A percentile compares a stretch with the other conserved stretches of the same genome.
phyloP scores from a whole-genome alignment of 2,888 invertebrate species.

The Agyllia agylla region DNA sequence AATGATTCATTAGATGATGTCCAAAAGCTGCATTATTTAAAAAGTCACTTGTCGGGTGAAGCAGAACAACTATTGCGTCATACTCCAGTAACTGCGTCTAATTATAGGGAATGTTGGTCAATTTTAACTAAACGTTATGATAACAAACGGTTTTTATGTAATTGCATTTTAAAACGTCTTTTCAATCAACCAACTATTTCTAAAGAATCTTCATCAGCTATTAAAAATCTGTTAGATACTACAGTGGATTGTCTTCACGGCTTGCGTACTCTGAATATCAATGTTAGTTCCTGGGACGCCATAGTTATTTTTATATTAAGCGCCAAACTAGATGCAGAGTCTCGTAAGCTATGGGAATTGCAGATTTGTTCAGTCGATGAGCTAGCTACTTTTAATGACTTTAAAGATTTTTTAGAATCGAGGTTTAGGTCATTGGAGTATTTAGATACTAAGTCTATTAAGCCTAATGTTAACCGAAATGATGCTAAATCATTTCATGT shows the following conservation, averaged over 20 bases:
- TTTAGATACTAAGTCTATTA: slow-evolving; percentile 23
- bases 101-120: slow-evolving; percentile 53
- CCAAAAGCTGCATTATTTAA: slow-evolving; percentile 58
- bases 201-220: slow-evolving; percentile 23
- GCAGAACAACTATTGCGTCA: slow-evolving; percentile 71
- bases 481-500: slow-evolving; percentile 17
- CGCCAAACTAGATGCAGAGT: slow-evolving; percentile 50
- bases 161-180: slow-evolving; percentile 48
- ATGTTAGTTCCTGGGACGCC: slow-evolving; percentile 58
- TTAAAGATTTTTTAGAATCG: slow-evolving; percentile 36
- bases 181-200: slow-evolving; percentile 21
- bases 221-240: slow-evolving; percentile 59
- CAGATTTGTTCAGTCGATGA: not conserved
- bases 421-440: slow-evolving; percentile 30
- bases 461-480: not conserved
- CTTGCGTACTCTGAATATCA: slow-evolving; percentile 20
- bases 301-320: slow-evolving; percentile 47
- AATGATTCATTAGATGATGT: slow-evolving; percentile 67
- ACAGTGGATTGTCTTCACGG: slow-evolving; percentile 47
- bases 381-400: not conserved
- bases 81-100: slow-evolving; percentile 42
- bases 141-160: slow-evolving; percentile 50
- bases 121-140: slow-evolving; percentile 44
- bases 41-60: slow-evolving; percentile 69
- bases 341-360: slow-evolving; percentile 59